Evolutionary conservation across 2,113 vertebrate genomes (phyloP), one percentile per base, ranked within the genome.

Genomic region (Dicaeum eximium): DNA sequence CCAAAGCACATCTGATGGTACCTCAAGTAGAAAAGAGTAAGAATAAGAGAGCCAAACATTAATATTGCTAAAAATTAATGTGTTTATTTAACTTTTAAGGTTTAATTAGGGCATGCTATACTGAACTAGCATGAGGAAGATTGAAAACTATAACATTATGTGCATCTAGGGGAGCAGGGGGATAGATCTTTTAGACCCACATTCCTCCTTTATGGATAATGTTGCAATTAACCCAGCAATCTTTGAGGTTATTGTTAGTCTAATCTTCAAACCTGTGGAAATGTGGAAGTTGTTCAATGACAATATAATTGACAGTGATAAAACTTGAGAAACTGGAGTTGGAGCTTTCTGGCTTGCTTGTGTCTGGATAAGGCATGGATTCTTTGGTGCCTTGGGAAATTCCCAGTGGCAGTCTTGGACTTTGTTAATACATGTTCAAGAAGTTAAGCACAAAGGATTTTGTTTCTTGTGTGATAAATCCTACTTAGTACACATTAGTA

Each of bases 401-500:
- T 95, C 88, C 92, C 60, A 50, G 62, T 9, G 13, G 79, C 83
- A 1, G 60, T 86, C 80, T 90, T 71, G 81, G 54, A 53, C 67
- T 93, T 95, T 27, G 71, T 88, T 75, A 88, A 62, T 88, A 90
- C 38, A 65, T 0, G 1, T 78, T 95, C 71, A 89, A 89, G 78
- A 96, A 95, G 86, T 65, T 51, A 80, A 71, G 40, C 71, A 85
- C 40, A 86, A 81, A 81, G 81, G 78, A 80, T 94, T 93, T 94
- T 53, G 13, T 80, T 96, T 93, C 61, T 64, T 65, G 47, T 71
- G 47, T 80, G 85, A 83, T 95, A 97, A 84, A 75, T 92, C 69
- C 94, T 80, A 74, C 57, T 96, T 81, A 78, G 70, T 96, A 85
- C 84, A 95, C 40, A 75, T 91, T 66, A 79, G 56, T 89, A 87